phyloP scores from a whole-genome alignment of 2,797 vertebrate genomes.

The Hozukius guyotensis region DNA sequence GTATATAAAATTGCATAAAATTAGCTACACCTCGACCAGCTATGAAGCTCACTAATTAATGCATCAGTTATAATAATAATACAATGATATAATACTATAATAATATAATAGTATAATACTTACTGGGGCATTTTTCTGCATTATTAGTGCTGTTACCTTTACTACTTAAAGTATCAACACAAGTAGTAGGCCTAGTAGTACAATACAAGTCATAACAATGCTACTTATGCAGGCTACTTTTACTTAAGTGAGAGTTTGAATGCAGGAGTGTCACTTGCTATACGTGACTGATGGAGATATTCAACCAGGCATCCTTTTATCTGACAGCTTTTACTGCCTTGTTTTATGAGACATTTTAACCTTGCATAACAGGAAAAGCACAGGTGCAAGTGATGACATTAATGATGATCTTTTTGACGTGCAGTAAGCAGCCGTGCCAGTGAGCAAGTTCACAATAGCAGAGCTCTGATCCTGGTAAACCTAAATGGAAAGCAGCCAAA shows the following conservation, averaged over 20 bases:
- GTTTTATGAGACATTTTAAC: conserved; percentile 1
- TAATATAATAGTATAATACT: neutral
- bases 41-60: neutral
- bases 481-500: neutral
- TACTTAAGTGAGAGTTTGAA: neutral
- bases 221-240: neutral
- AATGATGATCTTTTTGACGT: neutral
- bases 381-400: neutral
- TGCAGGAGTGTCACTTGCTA: neutral
- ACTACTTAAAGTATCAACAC: neutral
- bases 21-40: neutral
- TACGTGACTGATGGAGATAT: neutral
- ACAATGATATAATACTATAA: neutral
- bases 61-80: neutral
- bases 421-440: neutral
- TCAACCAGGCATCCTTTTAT: neutral
- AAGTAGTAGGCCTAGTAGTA: neutral
- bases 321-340: neutral
- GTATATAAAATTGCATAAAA: neutral
- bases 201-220: neutral
- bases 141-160: neutral
- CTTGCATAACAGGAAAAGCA: neutral
- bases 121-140: neutral
- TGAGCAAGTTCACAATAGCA: neutral
- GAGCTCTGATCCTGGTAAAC: neutral